Evolutionary conservation across 2,797 vertebrate genomes (phyloP), one percentile per base, ranked within the genome.

Genomic region (Diplodus puntazzo): DNA sequence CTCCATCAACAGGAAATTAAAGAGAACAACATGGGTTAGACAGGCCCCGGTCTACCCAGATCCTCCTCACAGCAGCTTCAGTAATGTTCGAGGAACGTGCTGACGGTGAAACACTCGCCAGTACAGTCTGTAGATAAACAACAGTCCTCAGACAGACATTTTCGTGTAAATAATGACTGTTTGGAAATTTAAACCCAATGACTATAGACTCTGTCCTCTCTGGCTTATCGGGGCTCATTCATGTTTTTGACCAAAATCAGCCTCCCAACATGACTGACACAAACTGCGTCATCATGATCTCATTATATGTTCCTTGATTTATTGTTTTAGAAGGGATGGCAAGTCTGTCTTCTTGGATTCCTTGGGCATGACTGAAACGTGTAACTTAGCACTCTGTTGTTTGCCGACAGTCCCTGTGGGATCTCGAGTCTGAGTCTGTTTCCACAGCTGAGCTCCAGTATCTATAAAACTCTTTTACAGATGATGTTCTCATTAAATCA

Each of bases 1-100:
- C 61, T 65, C 63, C 84, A 92, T 92, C 82, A 87, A 92, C 88
- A 93, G 95, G 94, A 95, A 94, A 94, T 94, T 77, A 93, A 93
- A 92, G 81, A 83, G 84, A 86, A 92, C 86, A 92, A 90, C 89
- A 91, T 75, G 78, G 76, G 87, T 92, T 81, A 87, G 82, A 87
- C 74, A 74, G 79, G 80, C 58, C 52, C 71, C 57, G 7, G 75
- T 67, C 48, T 62, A 20, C 53, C 46, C 49, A 65, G 80, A 85
- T 79, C 81, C 80, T 81, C 65, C 77, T 87, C 64, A 75, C 72
- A 80, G 69, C 58, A 72, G 76, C 78, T 67, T 80, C 43, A 53
- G 62, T 46, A 80, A 12, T 3, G 52, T 73, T 52, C 21, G 49
- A 81, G 59, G 45, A 27, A 81, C 21, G 42, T 83, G 68, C 67